Base-by-base conservation (phyloP, 1,140 invertebrate species). In the Drosophila ercepeae region DNA sequence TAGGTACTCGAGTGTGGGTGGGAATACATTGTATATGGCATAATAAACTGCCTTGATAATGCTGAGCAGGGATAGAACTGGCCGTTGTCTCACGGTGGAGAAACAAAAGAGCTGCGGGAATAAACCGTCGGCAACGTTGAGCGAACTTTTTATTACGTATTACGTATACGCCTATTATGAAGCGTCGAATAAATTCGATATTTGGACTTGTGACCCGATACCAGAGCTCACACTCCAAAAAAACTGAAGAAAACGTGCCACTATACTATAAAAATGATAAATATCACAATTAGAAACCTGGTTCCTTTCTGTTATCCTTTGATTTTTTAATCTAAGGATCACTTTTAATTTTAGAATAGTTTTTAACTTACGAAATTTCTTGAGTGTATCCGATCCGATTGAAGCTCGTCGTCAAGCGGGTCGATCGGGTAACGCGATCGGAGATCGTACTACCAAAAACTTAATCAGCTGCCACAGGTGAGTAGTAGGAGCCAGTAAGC, bases 151-250 rank as follows among this genome's bases (percentile, higher is more conserved):
- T 86, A 81, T 79, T 65, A 65, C 76, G 72, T 76, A 65, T 72
- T 72, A 83, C 75, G 79, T 71, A 79, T 45, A 60, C 60, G 29
- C 49, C 9, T 7, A 61, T 16, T 27, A 58, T 23, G 58, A 45
- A 76, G 60, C 50, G 14, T 27, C 51, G 19, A 64, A 75, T 59
- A 74, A 61, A 77, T 88, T 54, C 58, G 76, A 81, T 84, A 79
- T 67, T 50, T 79, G 81, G 82, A 88, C 81, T 86, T 88, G 50
- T 76, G 81, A 84, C 72, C 81, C 71, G 36, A 32, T 32, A 32
- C 29, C 9, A 9, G 11, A 32, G 29, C 4, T 9, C 11, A 32
- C 29, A 32, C 29, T 32, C 3, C 9, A n/a, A 32, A 9, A 32
- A 32, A n/a, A 32, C 29, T n/a, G 7, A 27, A 27, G 8, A 1